A percentile compares a stretch with the other conserved stretches of the same genome.
Evolutionary conservation across 2,113 vertebrate species (phyloP).

Genomic region (Vulpes lagopus): DNA sequence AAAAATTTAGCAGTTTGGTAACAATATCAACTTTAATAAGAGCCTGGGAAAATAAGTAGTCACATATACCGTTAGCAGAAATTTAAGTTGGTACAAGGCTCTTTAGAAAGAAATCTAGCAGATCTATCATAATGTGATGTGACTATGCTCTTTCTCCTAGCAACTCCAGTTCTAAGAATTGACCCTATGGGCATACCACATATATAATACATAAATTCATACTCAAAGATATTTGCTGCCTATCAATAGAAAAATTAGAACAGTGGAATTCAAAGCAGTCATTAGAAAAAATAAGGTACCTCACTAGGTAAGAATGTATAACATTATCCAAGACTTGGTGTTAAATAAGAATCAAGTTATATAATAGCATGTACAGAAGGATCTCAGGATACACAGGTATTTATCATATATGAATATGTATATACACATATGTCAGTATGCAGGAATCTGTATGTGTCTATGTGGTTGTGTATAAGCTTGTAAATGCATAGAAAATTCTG

Average conservation of each 20-base stretch:
- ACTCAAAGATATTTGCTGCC: background rate
- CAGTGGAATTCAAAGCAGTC: constrained; percentile 1
- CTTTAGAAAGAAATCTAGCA: background rate
- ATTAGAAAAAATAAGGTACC: constrained; percentile 4
- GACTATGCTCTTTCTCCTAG: background rate
- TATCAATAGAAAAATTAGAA: background rate
- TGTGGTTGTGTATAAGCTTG: background rate
- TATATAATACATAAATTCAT: background rate
- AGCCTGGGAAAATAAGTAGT: background rate
- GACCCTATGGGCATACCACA: background rate
- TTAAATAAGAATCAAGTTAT: background rate
- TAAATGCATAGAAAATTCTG: background rate
- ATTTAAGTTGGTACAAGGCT: background rate
- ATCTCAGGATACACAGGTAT: background rate
- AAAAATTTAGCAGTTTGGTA: constrained; percentile 18
- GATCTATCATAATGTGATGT: background rate
- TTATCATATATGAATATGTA: background rate
- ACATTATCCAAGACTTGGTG: background rate
- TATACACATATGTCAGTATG: too few relatives aligned
- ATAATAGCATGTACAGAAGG: background rate
- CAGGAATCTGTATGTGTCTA: background rate
- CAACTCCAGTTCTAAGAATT: background rate
- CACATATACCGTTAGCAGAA: background rate
- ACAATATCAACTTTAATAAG: background rate
- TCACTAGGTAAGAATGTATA: background rate